phyloP scores from a whole-genome alignment of 1,140 invertebrate genomes.

The Pogonomyrmex barbatus region DNA sequence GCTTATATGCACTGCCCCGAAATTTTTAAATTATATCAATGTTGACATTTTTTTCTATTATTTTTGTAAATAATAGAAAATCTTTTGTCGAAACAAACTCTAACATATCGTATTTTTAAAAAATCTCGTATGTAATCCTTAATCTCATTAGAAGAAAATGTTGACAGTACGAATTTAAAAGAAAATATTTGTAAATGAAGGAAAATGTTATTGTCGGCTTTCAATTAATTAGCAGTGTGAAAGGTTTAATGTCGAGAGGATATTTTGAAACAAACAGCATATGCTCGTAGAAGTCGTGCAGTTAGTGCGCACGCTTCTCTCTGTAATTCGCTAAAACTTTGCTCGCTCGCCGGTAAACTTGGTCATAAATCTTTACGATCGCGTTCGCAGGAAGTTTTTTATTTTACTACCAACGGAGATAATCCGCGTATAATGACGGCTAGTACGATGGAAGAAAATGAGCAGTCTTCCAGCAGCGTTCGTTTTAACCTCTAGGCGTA shows the following conservation, averaged over 20 bases:
- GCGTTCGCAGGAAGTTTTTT: conserved; percentile 42
- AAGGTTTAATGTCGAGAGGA: conserved; percentile 5
- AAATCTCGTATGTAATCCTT: not conserved
- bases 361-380: conserved; percentile 61
- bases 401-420: conserved; percentile 45
- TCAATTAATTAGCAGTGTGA: conserved; percentile 41
- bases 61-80: not conserved
- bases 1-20: not conserved
- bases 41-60: not conserved
- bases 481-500: conserved; percentile 18
- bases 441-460: conserved; percentile 46
- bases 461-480: conserved; percentile 40
- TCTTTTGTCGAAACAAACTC: not conserved
- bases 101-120: not conserved
- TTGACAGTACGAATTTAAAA: not conserved
- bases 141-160: not conserved
- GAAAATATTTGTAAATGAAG: not conserved
- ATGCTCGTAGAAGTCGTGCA: conserved; percentile 34
- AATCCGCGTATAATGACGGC: conserved; percentile 58
- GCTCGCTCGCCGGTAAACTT: conserved; percentile 44
- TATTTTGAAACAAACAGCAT: conserved; percentile 33
- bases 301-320: conserved; percentile 32
- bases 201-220: conserved; percentile 24
- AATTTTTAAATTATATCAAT: not conserved
- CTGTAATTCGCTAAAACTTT: conserved; percentile 56